Evolutionary conservation across 2,797 vertebrate genomes (phyloP).

Genomic region (Synanceia verrucosa): DNA sequence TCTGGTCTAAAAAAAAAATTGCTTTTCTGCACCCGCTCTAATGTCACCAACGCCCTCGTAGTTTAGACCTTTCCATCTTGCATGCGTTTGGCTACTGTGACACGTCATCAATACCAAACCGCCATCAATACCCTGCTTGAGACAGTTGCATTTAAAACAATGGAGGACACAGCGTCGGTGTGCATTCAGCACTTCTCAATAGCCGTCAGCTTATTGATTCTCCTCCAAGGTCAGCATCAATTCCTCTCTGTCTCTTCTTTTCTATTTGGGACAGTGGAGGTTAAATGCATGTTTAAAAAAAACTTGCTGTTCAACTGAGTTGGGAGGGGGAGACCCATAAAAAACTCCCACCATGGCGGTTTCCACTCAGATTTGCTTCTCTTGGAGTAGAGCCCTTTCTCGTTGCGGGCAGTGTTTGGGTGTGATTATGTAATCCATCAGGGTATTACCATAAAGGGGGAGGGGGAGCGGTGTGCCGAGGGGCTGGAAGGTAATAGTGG

Average conservation of each 20-base stretch:
- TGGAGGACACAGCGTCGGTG: slow-evolving; percentile 44
- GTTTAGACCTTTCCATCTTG: slow-evolving; percentile 49
- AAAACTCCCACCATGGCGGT: slow-evolving; percentile 10
- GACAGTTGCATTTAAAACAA: slow-evolving; percentile 71
- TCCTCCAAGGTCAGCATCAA: slow-evolving; percentile 66
- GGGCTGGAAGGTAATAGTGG: slow-evolving; percentile 59
- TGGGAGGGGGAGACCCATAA: slow-evolving; percentile 19
- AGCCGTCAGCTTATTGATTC: slow-evolving; percentile 71
- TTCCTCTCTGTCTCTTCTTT: slow-evolving; percentile 51
- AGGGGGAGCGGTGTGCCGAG: slow-evolving; percentile 15
- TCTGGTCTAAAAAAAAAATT: slow-evolving; percentile 40
- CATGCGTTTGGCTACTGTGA: slow-evolving; percentile 54
- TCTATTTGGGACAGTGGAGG: slow-evolving; percentile 51
- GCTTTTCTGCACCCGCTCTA: slow-evolving; percentile 19
- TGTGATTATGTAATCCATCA: slow-evolving; percentile 79
- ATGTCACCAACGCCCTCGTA: slow-evolving; percentile 29
- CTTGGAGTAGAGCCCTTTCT: slow-evolving; percentile 35
- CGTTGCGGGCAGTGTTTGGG: slow-evolving; percentile 51
- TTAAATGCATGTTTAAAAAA: slow-evolving; percentile 46
- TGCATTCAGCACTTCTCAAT: slow-evolving; percentile 78
- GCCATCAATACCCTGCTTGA: slow-evolving; percentile 60
- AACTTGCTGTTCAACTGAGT: slow-evolving; percentile 28
- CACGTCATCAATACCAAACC: slow-evolving; percentile 64
- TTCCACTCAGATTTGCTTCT: slow-evolving; percentile 40
- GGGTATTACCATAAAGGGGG: slow-evolving; percentile 59